Evolutionary conservation across 2,888 invertebrate species (phyloP), one percentile per base, ranked within the genome.

Genomic region (Globia sparganii): DNA sequence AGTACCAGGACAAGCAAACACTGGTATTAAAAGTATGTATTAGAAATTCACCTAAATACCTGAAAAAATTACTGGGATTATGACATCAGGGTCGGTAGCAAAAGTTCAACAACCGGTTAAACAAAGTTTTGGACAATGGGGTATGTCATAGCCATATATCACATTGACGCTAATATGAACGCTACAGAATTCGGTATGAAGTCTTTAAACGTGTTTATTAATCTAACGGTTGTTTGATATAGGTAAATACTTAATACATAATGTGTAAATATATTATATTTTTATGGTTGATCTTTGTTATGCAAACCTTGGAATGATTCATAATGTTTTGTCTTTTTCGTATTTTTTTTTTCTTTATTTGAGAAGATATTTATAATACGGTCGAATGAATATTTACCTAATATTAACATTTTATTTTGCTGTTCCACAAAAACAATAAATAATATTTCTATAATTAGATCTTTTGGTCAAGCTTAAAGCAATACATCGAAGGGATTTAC

Each of bases 131-230:
- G 40, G 1, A 85, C 72, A 72, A 67, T 72, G 13, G 49, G 49
- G 28, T 61, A 86, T 68, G 70, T 61, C 46, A 37, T 8, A 68
- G 25, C 5, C 37, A 83, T 86, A 78, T 83, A 83, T 77, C 86
- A 83, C 34, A n/a, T 78, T 77, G 67, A 83, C 64, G 78, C 46
- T 86, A 86, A 83, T 77, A 71, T 43, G 64, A 65, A 43, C 70
- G 62, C 31, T 58, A 64, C 34, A 72, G 15, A 25, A 34, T 69
- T 70, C n/a, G 40, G 34, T 70, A 67, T 34, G 21, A 75, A 67
- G 49, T 58, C 1, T 59, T 65, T 56, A 34, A 8, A 49, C 0
- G n/a, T 43, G 13, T 77, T 85, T 85, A 77, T 67, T 58, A 53
- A 34, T 15, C 0, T 82, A 82, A 64, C 78, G 25, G 83, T 71